Evolutionary conservation across 2,797 vertebrate species (phyloP).

Genomic region (Notoglanidium macrostoma): DNA sequence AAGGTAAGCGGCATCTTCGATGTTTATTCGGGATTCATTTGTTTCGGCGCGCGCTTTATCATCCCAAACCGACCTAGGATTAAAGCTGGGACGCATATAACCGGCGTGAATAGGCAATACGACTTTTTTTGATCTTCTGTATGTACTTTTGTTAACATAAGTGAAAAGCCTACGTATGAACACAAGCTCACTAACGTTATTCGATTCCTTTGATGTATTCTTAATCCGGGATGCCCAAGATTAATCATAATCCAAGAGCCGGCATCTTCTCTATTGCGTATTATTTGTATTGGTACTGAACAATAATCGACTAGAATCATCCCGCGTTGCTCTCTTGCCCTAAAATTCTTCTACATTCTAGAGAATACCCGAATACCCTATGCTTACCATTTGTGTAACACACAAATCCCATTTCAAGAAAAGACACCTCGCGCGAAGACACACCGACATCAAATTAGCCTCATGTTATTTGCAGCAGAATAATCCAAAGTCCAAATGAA

Average conservation of each 20-base stretch:
- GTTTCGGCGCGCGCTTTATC: not conserved
- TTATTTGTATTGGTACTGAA: not conserved
- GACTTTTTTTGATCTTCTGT: not conserved
- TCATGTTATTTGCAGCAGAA: not conserved
- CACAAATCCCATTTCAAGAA: not conserved
- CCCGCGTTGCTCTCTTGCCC: not conserved
- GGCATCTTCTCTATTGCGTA: not conserved
- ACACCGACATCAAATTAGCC: not conserved
- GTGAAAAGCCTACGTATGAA: not conserved
- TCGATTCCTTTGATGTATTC: not conserved
- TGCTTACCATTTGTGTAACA: not conserved
- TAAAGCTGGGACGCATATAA: not conserved
- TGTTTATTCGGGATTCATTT: not conserved
- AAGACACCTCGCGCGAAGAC: not conserved
- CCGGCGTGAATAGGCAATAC: not conserved
- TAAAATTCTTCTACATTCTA: not conserved
- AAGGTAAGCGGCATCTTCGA: slow-evolving; percentile 13
- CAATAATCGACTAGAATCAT: not conserved
- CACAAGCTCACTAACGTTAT: not conserved
- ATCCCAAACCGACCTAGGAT: not conserved
- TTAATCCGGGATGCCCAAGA: slow-evolving; percentile 3
- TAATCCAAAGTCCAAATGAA: not conserved
- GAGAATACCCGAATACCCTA: not conserved
- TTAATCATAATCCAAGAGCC: not conserved
- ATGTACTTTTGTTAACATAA: not conserved